Base-by-base conservation (phyloP, 1,140 invertebrate genomes). In the Lepidotrigona ventralis region DNA sequence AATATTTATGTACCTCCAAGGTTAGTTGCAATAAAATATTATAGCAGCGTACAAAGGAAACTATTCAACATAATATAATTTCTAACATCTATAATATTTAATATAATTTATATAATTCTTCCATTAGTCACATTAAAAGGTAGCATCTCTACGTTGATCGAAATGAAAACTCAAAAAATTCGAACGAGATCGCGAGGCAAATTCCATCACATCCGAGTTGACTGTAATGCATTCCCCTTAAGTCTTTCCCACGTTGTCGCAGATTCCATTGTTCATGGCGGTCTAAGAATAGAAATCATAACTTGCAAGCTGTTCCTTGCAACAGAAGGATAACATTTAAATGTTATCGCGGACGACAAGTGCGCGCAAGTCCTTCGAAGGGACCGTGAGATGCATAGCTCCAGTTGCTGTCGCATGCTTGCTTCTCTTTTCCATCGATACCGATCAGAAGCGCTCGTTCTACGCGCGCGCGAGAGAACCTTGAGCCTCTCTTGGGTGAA, bases 391-490 rank as follows among this genome's bases (percentile, higher is more conserved):
- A 71, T 26, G 81, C 75, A 69, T 69, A 73, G 53, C 68, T 85
- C 72, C 23, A 64, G 53, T 21, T 51, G 70, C 21, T 63, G 74
- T 78, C 46, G 54, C 39, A 64, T 53, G 63, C 74, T 76, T 68
- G 63, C 51, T 79, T 73, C 68, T 79, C 68, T 72, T 84, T 85
- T 75, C 76, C 72, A 70, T 74, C 81, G 85, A 86, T 84, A 84
- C 51, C 86, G 79, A 82, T 74, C 68, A 60, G 79, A 82, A 83
- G 39, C 72, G 78, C 84, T 54, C 78, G 83, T 81, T 33, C 60
- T 53, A 54, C 12, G 19, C 58, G 23, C 58, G 58, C 58, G 58
- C 58, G 58, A 23, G 19, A 64, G 39, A 81, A 78, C 86, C 86
- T 88, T 88, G 86, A 86, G 23, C 33, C 19, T 53, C 26, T 60